Evolutionary conservation across 2,797 vertebrate genomes (phyloP), one percentile per base, ranked within the genome.

Genomic region (Myiotriccus ornatus): DNA sequence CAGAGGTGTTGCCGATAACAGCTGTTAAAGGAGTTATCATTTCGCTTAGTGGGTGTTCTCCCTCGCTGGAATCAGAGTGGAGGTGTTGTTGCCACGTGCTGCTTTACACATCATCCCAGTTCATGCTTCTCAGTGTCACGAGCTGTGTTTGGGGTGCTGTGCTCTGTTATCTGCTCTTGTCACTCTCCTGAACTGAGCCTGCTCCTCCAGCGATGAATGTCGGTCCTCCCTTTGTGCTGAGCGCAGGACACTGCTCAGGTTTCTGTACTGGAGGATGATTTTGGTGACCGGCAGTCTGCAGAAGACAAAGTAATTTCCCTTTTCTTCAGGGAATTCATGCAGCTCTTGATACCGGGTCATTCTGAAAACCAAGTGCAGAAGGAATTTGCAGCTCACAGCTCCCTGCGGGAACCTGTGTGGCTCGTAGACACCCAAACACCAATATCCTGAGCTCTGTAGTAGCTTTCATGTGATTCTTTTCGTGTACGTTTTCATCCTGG

Each of bases 11-110:
- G 69, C 34, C 20, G 86, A 2, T 20, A 8, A 4, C 47, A 57
- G 77, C 17, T 49, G 50, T 28, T n/a, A 18, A 2, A 0, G 1
- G 12, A 59, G 9, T n/a, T 27, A 8, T 0, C 1, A 0, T 44
- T 67, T 63, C 12, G 6, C 55, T 55, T 37, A 15, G 23, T 17
- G n/a, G 24, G 20, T 56, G 32, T 7, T 50, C 39, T 52, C 27
- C 7, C 2, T 57, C 9, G 8, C 21, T 14, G 43, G 7, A 62
- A 2, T 43, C 12, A 24, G 52, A 30, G 37, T 12, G 32, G 55
- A 13, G 25, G 12, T 1, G 10, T 20, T 21, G 44, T 9, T 46
- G 50, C 55, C 39, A 2, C 9, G 2, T 16, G 65, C 24, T 23
- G 35, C 47, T 41, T 68, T 53, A 22, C 25, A 11, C 15, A 60